Conservation (phyloP, 2,113 vertebrate species). For the Trogon melanurus region DNA sequence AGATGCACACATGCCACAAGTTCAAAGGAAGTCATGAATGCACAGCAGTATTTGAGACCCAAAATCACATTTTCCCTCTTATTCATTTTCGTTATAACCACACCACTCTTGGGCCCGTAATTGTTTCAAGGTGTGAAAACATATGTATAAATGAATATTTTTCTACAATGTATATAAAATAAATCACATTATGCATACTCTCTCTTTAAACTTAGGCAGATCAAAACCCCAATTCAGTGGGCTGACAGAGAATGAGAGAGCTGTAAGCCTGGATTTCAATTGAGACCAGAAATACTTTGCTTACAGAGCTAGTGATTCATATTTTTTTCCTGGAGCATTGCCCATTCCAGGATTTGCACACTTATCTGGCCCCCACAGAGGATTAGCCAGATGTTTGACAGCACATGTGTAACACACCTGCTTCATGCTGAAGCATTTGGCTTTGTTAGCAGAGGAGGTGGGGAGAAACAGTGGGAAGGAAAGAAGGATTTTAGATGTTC, state of each 20-base stretch:
- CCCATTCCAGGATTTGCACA: conserved; percentile 40
- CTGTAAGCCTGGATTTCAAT: neutral
- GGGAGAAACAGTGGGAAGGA: neutral
- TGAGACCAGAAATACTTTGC: conserved; percentile 17
- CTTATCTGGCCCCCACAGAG: neutral
- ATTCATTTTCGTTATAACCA: neutral
- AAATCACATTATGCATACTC: neutral
- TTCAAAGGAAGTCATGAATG: neutral
- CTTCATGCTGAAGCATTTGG: neutral
- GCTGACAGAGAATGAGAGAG: neutral
- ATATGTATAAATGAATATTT: neutral
- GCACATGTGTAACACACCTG: conserved; percentile 33
- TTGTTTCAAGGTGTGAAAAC: conserved; percentile 36
- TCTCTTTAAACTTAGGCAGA: neutral
- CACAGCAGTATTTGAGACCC: neutral
- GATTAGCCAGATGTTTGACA: conserved; percentile 47
- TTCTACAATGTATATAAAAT: neutral
- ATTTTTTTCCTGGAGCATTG: neutral
- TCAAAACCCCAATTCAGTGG: neutral
- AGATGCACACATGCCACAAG: neutral
- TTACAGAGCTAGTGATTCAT: neutral
- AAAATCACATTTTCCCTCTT: neutral
- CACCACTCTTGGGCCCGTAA: neutral
- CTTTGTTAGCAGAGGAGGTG: neutral
- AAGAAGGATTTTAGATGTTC: neutral